These are phyloP conservation scores for Bombus superbus DNA, from an alignment of 1,140 invertebrate species.

Conservation along the genomic window DNA sequence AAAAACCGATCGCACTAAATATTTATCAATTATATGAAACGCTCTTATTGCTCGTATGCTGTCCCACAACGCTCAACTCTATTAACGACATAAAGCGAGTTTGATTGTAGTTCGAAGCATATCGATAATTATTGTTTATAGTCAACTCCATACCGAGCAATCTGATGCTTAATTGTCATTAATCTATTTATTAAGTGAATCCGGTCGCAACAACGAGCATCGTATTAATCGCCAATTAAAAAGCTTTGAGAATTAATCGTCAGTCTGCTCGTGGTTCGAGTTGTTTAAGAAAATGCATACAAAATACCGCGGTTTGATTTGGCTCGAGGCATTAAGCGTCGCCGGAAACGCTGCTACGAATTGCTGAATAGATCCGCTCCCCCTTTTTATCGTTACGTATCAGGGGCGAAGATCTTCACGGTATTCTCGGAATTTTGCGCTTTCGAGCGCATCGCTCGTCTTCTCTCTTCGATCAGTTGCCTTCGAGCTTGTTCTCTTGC, in stretches of 20 bases:
- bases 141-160: not conserved
- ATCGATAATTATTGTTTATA: not conserved
- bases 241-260: not conserved
- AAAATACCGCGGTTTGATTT: conserved; percentile 33
- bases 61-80: not conserved
- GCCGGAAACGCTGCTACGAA: conserved; percentile 18
- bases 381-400: conserved; percentile 78
- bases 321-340: conserved; percentile 25
- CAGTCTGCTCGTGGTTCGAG: not conserved
- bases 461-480: conserved; percentile 90
- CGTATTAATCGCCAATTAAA: not conserved
- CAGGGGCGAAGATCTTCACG: conserved; percentile 86
- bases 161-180: not conserved
- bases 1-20: not conserved
- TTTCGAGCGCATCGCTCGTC: conserved; percentile 86
- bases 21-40: not conserved
- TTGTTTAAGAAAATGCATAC: conserved; percentile 17
- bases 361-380: not conserved
- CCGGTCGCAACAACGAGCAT: not conserved
- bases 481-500: conserved; percentile 91
- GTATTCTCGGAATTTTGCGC: conserved; percentile 78
- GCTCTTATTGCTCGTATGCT: not conserved
- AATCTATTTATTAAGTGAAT: not conserved
- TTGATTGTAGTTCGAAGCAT: conserved; percentile 30
- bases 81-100: conserved; percentile 12